Conservation (phyloP, 1,140 invertebrate species). For the Drosophila chauvacae region DNA sequence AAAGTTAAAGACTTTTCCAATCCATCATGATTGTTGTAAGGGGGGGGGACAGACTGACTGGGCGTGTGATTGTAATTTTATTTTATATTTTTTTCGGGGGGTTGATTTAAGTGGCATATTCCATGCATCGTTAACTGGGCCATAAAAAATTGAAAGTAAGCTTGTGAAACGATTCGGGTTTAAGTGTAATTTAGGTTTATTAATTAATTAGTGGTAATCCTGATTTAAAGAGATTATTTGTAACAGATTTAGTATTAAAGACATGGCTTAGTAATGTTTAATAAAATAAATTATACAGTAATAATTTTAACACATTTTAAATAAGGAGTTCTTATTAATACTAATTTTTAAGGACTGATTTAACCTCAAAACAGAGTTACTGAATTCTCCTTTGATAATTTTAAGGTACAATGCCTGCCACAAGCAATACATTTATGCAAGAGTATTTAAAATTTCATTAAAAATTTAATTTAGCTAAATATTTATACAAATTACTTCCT, state of each 20-base stretch:
- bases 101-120: constrained; percentile 44
- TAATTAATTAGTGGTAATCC: not conserved
- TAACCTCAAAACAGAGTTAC: not conserved
- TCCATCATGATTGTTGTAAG: constrained; percentile 30
- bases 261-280: not conserved
- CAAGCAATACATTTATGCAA: too few species aligned
- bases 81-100: constrained; percentile 17
- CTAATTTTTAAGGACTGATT: too few species aligned
- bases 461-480: not conserved
- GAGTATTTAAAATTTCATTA: too few species aligned
- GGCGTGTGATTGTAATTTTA: constrained; percentile 61
- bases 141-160: constrained; percentile 21
- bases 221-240: not conserved
- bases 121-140: constrained; percentile 27
- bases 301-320: not conserved
- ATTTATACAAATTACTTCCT: not conserved
- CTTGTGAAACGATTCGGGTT: not conserved
- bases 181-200: not conserved
- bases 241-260: not conserved
- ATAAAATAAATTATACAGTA: not conserved
- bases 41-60: constrained; percentile 6
- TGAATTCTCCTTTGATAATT: not conserved
- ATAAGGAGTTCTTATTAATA: not conserved
- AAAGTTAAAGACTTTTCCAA: constrained; percentile 41
- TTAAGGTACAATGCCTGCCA: not conserved